Percentiles rank a stretch among this genome's conserved stretches.
Conservation (phyloP, 2,888 invertebrate species). For the Drosophila nr. fundita region DNA sequence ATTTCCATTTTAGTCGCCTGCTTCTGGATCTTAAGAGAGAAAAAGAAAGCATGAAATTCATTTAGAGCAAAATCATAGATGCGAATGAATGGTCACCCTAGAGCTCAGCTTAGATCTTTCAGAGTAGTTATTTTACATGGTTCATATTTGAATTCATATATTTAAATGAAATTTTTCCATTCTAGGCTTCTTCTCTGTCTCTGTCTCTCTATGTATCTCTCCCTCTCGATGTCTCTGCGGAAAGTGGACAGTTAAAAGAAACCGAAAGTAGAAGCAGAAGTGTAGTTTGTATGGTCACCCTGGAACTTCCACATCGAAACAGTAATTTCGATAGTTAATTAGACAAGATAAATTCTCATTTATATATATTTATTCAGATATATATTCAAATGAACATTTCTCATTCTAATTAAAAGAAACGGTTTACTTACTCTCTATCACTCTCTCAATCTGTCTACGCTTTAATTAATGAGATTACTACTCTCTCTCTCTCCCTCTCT, state of each 20-base stretch:
- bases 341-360: neutral
- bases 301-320: neutral
- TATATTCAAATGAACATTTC: neutral
- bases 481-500: neutral
- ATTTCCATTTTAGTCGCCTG: neutral
- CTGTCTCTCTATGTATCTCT: fast-evolving
- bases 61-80: neutral
- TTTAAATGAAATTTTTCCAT: neutral
- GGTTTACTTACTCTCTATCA: neutral
- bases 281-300: neutral
- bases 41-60: neutral
- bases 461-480: too few species aligned
- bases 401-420: neutral
- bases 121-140: neutral
- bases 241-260: too few species aligned
- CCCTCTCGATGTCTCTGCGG: neutral
- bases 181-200: neutral
- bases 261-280: neutral
- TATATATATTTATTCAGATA: neutral
- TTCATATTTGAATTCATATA: neutral
- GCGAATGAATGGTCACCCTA: neutral
- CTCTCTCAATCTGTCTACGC: neutral
- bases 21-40: neutral
- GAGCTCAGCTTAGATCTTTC: neutral
- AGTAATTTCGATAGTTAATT: neutral